Evolutionary conservation across 2,888 invertebrate genomes (phyloP).

Genomic region (Abrostola triplasia): DNA sequence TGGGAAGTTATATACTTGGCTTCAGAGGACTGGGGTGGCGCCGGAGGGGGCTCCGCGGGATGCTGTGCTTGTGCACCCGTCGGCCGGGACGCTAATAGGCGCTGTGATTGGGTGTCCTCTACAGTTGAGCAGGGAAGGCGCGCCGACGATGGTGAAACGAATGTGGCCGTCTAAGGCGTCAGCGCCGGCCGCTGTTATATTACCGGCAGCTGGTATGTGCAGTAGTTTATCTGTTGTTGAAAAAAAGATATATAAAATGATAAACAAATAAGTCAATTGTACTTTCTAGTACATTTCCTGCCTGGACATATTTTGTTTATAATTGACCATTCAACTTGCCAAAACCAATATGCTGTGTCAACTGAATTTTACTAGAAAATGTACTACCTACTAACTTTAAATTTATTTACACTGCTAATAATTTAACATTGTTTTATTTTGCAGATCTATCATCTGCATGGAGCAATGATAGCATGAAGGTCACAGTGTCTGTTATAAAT

Average conservation of each 20-base stretch:
- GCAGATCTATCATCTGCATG: constrained; percentile 76
- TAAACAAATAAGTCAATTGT: too few relatives aligned
- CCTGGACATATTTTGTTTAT: too few relatives aligned
- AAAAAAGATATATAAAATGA: too few relatives aligned
- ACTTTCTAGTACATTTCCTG: too few relatives aligned
- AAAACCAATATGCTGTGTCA: too few relatives aligned
- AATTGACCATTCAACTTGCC: too few relatives aligned
- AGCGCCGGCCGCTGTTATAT: constrained; percentile 80
- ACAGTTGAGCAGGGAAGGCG: constrained; percentile 73
- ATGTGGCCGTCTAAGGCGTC: constrained; percentile 85
- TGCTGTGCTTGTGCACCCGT: constrained; percentile 79
- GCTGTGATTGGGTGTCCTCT: constrained; percentile 81
- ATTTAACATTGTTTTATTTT: constrained; percentile 41
- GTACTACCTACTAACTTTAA: background rate
- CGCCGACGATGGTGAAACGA: constrained; percentile 76
- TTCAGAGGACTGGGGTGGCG: constrained; percentile 73
- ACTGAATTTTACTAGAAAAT: background rate
- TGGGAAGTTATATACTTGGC: constrained; percentile 74
- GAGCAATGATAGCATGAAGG: constrained; percentile 76
- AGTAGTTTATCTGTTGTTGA: background rate
- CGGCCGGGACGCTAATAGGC: constrained; percentile 76
- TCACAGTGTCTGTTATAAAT: constrained; percentile 74
- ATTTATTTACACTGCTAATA: background rate
- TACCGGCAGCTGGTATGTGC: constrained; percentile 79
- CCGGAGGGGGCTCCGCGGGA: constrained; percentile 79